Evolutionary conservation across 2,113 vertebrate species (phyloP).

Genomic region (Caranx ignobilis): DNA sequence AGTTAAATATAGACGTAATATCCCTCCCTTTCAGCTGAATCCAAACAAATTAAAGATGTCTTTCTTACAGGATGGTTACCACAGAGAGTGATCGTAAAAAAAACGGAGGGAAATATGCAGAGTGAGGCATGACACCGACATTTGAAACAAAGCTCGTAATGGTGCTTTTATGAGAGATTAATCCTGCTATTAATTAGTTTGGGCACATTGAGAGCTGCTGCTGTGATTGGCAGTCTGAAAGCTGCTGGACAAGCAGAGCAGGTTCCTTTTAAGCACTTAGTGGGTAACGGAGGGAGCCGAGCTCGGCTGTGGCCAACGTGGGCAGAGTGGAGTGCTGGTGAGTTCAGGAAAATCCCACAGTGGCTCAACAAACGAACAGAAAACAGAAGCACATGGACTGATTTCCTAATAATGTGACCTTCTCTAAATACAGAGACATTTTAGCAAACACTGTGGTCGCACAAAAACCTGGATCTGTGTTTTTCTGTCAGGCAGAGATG

Average conservation of each 20-base stretch:
- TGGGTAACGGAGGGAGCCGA: conserved; percentile 87
- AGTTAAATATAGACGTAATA: conserved; percentile 96
- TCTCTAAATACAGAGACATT: conserved; percentile 28
- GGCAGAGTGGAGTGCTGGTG: conserved; percentile 62
- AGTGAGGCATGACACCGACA: conserved; percentile 57
- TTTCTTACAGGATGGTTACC: conserved; percentile 86
- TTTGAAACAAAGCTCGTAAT: conserved; percentile 60
- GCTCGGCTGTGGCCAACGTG: conserved; percentile 67
- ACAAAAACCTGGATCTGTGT: conserved; percentile 10
- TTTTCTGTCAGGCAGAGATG: conserved; percentile 30
- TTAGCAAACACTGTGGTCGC: background rate
- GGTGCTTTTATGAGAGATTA: conserved; percentile 53
- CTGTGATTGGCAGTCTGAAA: conserved; percentile 89
- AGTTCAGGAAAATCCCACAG: conserved; percentile 78
- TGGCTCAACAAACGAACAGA: conserved; percentile 46
- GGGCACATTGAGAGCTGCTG: conserved; percentile 83
- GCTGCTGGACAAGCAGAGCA: conserved; percentile 85
- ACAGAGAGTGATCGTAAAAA: conserved; percentile 87
- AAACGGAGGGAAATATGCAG: conserved; percentile 34
- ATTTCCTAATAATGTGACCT: conserved; percentile 34
- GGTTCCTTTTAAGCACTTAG: conserved; percentile 88
- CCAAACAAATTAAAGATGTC: conserved; percentile 92
- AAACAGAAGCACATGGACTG: conserved; percentile 36
- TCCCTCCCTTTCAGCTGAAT: conserved; percentile 89
- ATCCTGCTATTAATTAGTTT: conserved; percentile 74